A percentile compares a stretch with the other conserved stretches of the same genome.
phyloP scores from a whole-genome alignment of 2,797 vertebrate genomes.

The Alcedo atthis region DNA sequence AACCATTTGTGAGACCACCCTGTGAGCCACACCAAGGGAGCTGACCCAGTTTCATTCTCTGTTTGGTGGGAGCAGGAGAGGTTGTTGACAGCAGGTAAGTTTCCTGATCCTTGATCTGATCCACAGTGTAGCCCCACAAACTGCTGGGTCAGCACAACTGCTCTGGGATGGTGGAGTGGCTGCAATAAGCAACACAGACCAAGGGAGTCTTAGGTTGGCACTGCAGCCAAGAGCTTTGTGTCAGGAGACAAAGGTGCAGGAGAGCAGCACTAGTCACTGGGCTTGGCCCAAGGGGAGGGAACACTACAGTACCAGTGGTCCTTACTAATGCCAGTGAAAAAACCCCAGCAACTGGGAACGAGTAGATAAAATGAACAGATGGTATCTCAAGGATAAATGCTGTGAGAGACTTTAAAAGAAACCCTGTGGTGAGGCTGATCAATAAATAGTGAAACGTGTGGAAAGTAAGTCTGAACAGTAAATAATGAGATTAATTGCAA shows the following conservation, averaged over 20 bases:
- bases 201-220: background rate
- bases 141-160: background rate
- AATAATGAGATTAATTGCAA: background rate
- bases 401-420: background rate
- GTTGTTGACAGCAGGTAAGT: background rate
- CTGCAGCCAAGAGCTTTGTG: background rate
- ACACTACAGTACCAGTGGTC: background rate
- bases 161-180: background rate
- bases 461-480: background rate
- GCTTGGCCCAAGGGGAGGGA: background rate
- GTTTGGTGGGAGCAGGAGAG: background rate
- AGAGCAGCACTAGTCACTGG: background rate
- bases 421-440: background rate
- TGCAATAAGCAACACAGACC: background rate
- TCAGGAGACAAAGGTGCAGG: background rate
- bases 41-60: background rate
- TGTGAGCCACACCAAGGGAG: background rate
- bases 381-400: background rate
- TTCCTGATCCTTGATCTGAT: background rate
- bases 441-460: background rate
- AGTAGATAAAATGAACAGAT: background rate
- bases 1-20: background rate
- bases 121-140: background rate
- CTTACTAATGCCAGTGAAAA: background rate
- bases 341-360: background rate